A percentile compares a stretch with the other conserved stretches of the same genome.
Evolutionary conservation across 2,888 invertebrate species (phyloP).

Genomic region (Gasteruption jaculator): DNA sequence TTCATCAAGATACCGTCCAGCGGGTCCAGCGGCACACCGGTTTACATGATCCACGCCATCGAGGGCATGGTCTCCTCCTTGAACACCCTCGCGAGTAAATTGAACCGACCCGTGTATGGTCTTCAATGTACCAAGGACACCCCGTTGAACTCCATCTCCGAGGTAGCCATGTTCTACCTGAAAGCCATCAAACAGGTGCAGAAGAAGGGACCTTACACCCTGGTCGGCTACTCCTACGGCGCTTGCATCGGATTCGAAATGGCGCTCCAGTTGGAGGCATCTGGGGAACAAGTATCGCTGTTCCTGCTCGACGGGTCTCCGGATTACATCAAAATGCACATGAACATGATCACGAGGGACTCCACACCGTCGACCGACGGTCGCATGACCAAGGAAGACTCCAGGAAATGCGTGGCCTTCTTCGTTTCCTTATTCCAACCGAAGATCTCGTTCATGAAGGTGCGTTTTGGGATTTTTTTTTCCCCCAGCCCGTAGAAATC

Average conservation of each 20-base stretch:
- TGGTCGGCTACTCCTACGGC: conserved; percentile 95
- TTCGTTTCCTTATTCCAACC: conserved; percentile 73
- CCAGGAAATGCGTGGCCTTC: conserved; percentile 67
- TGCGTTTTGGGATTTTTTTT: conserved; percentile 41
- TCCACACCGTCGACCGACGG: conserved; percentile 29
- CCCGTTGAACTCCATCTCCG: conserved; percentile 67
- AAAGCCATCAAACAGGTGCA: conserved; percentile 71
- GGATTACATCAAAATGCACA: conserved; percentile 73
- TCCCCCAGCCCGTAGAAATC: not conserved
- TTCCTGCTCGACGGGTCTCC: conserved; percentile 90
- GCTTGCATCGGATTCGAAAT: conserved; percentile 94
- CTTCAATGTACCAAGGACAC: conserved; percentile 79
- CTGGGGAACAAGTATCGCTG: conserved; percentile 59
- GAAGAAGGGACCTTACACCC: conserved; percentile 76
- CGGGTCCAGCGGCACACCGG: conserved; percentile 51
- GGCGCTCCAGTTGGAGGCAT: conserved; percentile 75
- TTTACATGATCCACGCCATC: conserved; percentile 78
- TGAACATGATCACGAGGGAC: conserved; percentile 48
- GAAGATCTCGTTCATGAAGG: conserved; percentile 70
- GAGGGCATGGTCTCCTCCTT: conserved; percentile 79
- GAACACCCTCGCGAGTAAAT: conserved; percentile 65
- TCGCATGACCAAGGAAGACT: no score
- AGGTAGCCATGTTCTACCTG: conserved; percentile 71
- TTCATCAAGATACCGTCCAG: conserved; percentile 66
- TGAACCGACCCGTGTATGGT: conserved; percentile 79